phyloP scores from a whole-genome alignment of 2,113 vertebrate species.

The Heteronetta atricapilla region DNA sequence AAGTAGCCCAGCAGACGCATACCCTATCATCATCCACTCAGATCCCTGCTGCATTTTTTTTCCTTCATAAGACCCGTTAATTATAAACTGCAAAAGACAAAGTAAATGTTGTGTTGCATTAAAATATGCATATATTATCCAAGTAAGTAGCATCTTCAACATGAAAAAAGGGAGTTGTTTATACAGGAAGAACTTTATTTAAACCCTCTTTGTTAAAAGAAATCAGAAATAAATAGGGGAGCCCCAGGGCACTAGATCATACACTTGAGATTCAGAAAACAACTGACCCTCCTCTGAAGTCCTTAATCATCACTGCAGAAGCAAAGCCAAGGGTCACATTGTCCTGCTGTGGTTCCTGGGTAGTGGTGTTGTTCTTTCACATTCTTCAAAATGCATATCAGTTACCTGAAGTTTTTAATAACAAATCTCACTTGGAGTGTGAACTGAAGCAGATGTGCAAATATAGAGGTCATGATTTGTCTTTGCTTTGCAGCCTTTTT shows the following conservation, averaged over 20 bases:
- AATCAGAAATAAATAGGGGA: neutral
- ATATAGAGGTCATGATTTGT: conserved; percentile 7
- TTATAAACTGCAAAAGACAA: neutral
- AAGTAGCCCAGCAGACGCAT: neutral
- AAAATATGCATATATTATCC: neutral
- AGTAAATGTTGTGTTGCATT: neutral
- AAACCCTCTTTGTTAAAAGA: neutral
- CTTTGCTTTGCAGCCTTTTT: neutral
- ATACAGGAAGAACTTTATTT: neutral
- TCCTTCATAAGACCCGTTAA: neutral
- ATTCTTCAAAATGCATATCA: neutral
- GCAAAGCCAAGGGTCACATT: neutral
- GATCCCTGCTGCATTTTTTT: neutral
- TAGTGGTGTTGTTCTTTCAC: conserved; percentile 12
- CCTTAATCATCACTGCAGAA: neutral
- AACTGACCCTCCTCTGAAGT: neutral
- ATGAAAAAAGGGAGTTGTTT: neutral
- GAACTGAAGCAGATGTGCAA: conserved; percentile 44
- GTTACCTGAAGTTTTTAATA: conserved; percentile 57
- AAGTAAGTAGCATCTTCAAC: neutral
- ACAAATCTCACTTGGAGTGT: conserved; percentile 51
- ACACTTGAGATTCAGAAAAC: neutral
- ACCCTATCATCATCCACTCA: neutral
- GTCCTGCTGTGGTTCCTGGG: conserved; percentile 12
- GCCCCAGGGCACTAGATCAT: neutral